phyloP scores from a whole-genome alignment of 2,797 vertebrate species.

The Arrhamphus sclerolepis region DNA sequence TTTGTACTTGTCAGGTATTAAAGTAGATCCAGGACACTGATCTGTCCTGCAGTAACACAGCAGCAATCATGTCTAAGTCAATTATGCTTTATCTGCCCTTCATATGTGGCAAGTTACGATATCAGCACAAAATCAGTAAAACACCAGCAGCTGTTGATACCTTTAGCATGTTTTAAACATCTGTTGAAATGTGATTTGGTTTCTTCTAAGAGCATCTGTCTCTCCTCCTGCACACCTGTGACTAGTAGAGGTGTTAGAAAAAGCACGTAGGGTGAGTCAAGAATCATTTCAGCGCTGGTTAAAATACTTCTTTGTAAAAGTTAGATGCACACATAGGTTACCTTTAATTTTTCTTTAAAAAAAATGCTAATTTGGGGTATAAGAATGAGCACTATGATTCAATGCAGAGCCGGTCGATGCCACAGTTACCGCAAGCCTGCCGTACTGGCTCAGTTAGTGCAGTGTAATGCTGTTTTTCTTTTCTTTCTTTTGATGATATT shows the following conservation, averaged over 20 bases:
- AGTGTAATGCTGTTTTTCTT: conserved; percentile 8
- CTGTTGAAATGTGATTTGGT: conserved; percentile 29
- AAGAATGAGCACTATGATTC: conserved; percentile 66
- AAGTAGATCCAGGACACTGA: neutral
- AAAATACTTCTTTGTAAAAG: conserved; percentile 42
- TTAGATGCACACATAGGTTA: conserved; percentile 53
- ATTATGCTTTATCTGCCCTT: conserved; percentile 7
- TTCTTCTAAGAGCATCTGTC: conserved; percentile 33
- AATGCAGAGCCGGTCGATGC: conserved; percentile 39
- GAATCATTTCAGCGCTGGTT: conserved; percentile 50
- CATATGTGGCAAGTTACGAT: neutral
- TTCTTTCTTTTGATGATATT: conserved; percentile 13
- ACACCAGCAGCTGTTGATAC: conserved; percentile 14
- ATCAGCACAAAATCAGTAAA: conserved; percentile 9
- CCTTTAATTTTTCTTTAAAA: conserved; percentile 51
- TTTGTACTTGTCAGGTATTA: neutral
- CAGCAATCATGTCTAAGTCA: conserved; percentile 13
- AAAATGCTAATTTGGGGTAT: conserved; percentile 59
- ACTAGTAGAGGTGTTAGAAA: conserved; percentile 25
- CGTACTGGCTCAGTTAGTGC: conserved; percentile 23
- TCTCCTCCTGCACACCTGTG: conserved; percentile 46
- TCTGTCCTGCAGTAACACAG: conserved; percentile 8
- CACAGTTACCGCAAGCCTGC: conserved; percentile 42
- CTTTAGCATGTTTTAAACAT: conserved; percentile 26
- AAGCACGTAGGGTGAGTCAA: conserved; percentile 15